Evolutionary conservation across 2,888 invertebrate genomes (phyloP).

Genomic region (Ichneumoninae sp.): DNA sequence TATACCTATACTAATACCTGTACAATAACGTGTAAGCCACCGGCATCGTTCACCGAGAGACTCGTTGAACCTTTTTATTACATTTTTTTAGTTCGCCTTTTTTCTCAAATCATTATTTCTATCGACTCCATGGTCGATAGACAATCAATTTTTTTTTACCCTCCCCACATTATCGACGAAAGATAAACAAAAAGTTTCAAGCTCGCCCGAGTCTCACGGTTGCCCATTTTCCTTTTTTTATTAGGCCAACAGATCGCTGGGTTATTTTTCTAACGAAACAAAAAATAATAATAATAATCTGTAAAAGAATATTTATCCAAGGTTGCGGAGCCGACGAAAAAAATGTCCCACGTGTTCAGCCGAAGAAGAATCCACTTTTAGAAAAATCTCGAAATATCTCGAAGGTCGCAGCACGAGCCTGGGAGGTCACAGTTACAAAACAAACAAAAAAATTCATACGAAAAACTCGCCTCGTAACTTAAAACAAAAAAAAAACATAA

Average conservation of each 20-base stretch:
- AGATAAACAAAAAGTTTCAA: background rate
- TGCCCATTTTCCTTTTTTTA: background rate
- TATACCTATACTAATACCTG: conserved; percentile 52
- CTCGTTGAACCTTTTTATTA: background rate
- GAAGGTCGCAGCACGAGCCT: background rate
- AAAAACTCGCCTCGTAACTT: background rate
- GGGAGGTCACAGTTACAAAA: background rate
- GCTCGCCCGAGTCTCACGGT: background rate
- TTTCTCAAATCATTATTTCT: conserved; percentile 5
- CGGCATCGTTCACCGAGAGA: conserved; percentile 6
- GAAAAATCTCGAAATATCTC: conserved; percentile 1
- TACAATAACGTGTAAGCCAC: conserved; percentile 30
- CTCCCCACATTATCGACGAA: conserved; percentile 17
- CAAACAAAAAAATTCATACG: background rate
- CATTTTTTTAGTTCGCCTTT: background rate
- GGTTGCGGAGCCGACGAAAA: background rate
- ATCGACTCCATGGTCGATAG: conserved; percentile 11
- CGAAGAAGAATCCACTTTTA: background rate
- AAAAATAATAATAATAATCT: conserved; percentile 4
- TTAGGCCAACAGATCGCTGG: background rate
- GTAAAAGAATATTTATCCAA: conserved; percentile 33
- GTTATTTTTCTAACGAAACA: background rate
- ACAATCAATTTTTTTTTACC: conserved; percentile 24
- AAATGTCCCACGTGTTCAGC: background rate
- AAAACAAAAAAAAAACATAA: background rate